phyloP scores from a whole-genome alignment of 2,888 invertebrate genomes.

The Rhagonycha fulva region DNA sequence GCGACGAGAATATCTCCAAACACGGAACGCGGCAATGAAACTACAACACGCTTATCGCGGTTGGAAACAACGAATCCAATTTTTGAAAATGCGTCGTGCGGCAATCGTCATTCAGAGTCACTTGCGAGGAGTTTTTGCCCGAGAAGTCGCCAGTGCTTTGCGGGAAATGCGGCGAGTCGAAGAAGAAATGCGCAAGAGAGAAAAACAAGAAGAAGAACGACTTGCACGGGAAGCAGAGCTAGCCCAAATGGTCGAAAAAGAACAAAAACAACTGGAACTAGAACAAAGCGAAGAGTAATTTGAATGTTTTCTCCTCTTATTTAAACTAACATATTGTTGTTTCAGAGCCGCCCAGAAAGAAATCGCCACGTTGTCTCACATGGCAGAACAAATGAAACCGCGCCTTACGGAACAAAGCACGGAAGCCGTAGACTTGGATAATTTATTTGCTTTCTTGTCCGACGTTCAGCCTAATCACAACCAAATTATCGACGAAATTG shows the following conservation, averaged over 20 bases:
- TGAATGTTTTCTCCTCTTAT: not conserved
- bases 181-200: constrained; percentile 82
- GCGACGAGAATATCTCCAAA: constrained; percentile 68
- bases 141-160: constrained; percentile 85
- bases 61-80: constrained; percentile 82
- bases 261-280: constrained; percentile 58
- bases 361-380: constrained; percentile 71
- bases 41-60: constrained; percentile 86
- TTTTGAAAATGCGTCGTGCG: constrained; percentile 79
- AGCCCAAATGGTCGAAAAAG: constrained; percentile 47
- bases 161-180: constrained; percentile 86
- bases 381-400: constrained; percentile 73
- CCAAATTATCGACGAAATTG: constrained; percentile 78
- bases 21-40: constrained; percentile 69
- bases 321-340: constrained; percentile 34
- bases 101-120: constrained; percentile 86
- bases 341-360: constrained; percentile 70
- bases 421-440: constrained; percentile 85
- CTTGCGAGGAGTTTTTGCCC: constrained; percentile 85
- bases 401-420: constrained; percentile 58
- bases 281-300: constrained; percentile 68
- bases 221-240: constrained; percentile 64
- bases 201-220: constrained; percentile 73
- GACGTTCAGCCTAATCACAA: constrained; percentile 65
- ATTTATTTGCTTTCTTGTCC: constrained; percentile 86